Conservation (phyloP, 2,113 vertebrate species). For the Chiloscyllium plagiosum region DNA sequence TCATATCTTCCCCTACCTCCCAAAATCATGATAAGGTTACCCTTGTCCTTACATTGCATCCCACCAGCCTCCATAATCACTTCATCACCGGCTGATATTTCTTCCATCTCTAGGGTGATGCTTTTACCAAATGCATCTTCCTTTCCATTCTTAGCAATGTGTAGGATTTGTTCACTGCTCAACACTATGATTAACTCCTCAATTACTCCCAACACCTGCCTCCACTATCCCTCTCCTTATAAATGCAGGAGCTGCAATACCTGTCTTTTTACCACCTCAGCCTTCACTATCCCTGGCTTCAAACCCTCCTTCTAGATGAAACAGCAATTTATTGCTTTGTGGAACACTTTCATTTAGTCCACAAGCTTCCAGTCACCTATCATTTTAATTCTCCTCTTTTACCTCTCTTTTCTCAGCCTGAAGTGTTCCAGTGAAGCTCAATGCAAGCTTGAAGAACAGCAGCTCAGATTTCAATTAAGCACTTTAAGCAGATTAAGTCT, state of each 20-base stretch:
- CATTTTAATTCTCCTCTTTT: too few species aligned
- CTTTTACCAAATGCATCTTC: neutral
- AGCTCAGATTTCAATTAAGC: neutral
- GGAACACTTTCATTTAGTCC: too few species aligned
- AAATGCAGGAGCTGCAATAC: neutral
- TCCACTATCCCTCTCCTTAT: neutral
- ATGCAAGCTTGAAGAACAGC: neutral
- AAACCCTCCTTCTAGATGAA: neutral
- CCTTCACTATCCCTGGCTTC: neutral
- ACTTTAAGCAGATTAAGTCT: neutral
- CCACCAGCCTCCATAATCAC: neutral
- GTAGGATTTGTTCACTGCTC: neutral
- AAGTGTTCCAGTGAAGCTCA: neutral
- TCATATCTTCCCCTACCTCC: too few species aligned
- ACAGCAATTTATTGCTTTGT: neutral
- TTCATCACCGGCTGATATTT: too few species aligned
- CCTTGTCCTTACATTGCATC: neutral
- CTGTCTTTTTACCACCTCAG: neutral
- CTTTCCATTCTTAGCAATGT: neutral
- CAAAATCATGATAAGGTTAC: too few species aligned
- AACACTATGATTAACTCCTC: neutral
- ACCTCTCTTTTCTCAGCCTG: neutral
- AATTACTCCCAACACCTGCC: neutral
- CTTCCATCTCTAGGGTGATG: neutral
- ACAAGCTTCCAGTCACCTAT: neutral